A percentile compares a stretch with the other conserved stretches of the same genome.
Evolutionary conservation across 2,888 invertebrate genomes (phyloP).

Genomic region (Mylabris sibirica): DNA sequence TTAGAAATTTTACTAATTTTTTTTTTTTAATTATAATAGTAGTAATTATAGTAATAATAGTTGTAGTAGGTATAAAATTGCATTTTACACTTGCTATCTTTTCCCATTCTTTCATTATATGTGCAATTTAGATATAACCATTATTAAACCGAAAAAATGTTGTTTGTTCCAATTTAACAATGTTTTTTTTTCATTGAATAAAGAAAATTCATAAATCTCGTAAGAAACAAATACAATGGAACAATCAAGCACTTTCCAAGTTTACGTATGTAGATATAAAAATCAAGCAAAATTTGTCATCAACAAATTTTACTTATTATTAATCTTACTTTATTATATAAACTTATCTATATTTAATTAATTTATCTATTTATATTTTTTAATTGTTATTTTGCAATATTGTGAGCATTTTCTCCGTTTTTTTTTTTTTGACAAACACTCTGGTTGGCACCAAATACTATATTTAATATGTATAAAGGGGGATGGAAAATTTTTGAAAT

Average conservation of each 20-base stretch:
- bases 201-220: neutral
- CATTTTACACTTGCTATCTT: constrained; percentile 21
- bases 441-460: constrained; percentile 7
- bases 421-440: neutral
- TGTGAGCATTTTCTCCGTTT: constrained; percentile 2
- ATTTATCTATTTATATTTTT: neutral
- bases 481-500: constrained; percentile 3
- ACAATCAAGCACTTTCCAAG: constrained; percentile 17
- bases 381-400: neutral
- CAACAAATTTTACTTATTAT: neutral
- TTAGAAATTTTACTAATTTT: constrained; percentile 35
- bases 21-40: constrained; percentile 23
- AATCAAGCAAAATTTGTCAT: neutral
- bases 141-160: neutral
- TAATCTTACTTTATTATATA: constrained; percentile 9
- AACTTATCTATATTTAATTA: constrained; percentile 7
- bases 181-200: neutral
- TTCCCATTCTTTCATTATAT: constrained; percentile 22
- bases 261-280: constrained; percentile 11
- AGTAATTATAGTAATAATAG: neutral
- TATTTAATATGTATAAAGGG: neutral
- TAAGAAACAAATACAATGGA: constrained; percentile 33
- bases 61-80: constrained; percentile 27
- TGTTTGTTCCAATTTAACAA: neutral
- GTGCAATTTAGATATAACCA: neutral